Percentiles rank a stretch among this genome's conserved stretches.
Conservation (phyloP, 2,888 invertebrate species). For the Notocelia uddmanniana region DNA sequence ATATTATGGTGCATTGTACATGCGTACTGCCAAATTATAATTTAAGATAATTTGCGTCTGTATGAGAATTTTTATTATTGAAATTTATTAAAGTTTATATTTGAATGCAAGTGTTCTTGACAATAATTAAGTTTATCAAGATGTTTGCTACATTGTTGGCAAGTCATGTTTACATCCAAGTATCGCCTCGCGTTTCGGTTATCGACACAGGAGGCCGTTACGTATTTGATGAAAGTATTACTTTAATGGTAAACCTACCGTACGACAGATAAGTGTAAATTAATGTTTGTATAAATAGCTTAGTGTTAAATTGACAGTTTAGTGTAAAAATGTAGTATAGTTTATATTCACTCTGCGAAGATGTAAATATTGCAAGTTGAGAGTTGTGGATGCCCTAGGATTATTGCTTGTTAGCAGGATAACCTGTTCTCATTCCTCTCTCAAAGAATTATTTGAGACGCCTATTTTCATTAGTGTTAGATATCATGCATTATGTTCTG, state of each 20-base stretch:
- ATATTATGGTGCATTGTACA: slow-evolving; percentile 43
- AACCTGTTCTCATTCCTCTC: slow-evolving; percentile 58
- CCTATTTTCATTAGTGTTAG: slow-evolving; percentile 38
- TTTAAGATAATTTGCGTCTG: slow-evolving; percentile 48
- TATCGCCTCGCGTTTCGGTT: slow-evolving; percentile 50
- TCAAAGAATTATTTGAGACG: slow-evolving; percentile 31
- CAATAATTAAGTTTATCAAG: slow-evolving; percentile 48
- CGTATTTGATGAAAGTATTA: slow-evolving; percentile 81
- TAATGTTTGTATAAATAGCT: slow-evolving; percentile 62
- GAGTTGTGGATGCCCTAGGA: slow-evolving; percentile 47
- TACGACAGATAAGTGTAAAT: slow-evolving; percentile 60
- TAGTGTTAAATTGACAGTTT: slow-evolving; percentile 50
- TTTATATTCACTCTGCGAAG: slow-evolving; percentile 52
- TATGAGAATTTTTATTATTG: slow-evolving; percentile 40
- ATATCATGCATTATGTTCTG: slow-evolving; percentile 13
- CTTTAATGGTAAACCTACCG: slow-evolving; percentile 58
- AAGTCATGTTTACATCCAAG: slow-evolving; percentile 62
- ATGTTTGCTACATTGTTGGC: slow-evolving; percentile 28
- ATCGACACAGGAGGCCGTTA: slow-evolving; percentile 52
- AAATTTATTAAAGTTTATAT: slow-evolving; percentile 46
- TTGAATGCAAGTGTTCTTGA: slow-evolving; percentile 48
- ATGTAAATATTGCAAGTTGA: slow-evolving; percentile 60
- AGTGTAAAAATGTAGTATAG: slow-evolving; percentile 51
- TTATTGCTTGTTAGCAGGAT: slow-evolving; percentile 48
- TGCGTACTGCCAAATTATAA: slow-evolving; percentile 46